Conservation (phyloP, 2,113 vertebrate species). For the Nibea albiflora region DNA sequence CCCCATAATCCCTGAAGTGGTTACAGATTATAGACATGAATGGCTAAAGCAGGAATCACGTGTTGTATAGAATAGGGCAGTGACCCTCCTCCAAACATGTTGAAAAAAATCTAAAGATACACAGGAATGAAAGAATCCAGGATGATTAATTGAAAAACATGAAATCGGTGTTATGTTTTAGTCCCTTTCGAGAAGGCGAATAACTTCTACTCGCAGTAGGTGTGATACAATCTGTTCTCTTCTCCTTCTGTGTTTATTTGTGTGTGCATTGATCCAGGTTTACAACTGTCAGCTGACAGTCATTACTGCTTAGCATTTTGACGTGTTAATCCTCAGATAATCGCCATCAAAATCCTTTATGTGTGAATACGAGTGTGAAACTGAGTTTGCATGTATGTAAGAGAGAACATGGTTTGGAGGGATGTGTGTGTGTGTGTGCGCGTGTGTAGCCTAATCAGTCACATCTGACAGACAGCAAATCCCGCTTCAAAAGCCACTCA, state of each 20-base stretch:
- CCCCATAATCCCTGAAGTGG: slow-evolving; percentile 54
- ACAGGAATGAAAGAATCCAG: not conserved
- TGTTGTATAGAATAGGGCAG: not conserved
- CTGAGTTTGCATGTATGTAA: slow-evolving; percentile 17
- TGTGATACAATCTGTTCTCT: not conserved
- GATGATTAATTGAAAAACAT: not conserved
- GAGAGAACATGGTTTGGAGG: not conserved
- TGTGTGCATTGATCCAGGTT: slow-evolving; percentile 17
- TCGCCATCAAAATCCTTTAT: slow-evolving; percentile 39
- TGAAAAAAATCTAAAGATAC: not conserved
- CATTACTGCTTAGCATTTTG: slow-evolving; percentile 39
- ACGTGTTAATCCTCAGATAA: slow-evolving; percentile 55
- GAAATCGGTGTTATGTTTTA: not conserved
- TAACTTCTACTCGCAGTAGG: not conserved
- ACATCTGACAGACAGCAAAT: slow-evolving; percentile 75
- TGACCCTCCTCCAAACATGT: not conserved
- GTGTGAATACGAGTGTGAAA: slow-evolving; percentile 2
- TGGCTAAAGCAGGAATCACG: not conserved
- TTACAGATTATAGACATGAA: slow-evolving; percentile 47
- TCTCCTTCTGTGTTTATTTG: not conserved
- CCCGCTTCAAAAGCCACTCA: slow-evolving; percentile 74
- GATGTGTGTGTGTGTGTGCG: not conserved
- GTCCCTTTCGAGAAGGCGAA: not conserved
- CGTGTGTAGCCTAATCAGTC: slow-evolving; percentile 69
- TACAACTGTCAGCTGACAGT: slow-evolving; percentile 52